Evolutionary conservation across 2,113 vertebrate genomes (phyloP).

Genomic region (Sylvilagus bachmani): DNA sequence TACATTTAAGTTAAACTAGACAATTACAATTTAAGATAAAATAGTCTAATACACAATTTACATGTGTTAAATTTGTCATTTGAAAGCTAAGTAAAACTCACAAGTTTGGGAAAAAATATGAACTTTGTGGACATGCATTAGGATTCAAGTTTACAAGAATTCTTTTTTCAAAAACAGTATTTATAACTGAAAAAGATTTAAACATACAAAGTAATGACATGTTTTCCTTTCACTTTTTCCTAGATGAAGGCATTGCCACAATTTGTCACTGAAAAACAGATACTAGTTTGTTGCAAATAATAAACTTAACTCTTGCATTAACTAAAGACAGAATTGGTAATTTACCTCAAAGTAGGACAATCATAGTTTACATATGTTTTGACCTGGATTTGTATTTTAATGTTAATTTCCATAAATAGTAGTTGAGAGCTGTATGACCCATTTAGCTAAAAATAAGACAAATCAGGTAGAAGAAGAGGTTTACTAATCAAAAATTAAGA

Average conservation of each 20-base stretch:
- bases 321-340: neutral
- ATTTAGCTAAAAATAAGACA: constrained; percentile 43
- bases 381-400: constrained; percentile 44
- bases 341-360: neutral
- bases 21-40: constrained; percentile 78
- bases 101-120: neutral
- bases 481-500: neutral
- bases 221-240: neutral
- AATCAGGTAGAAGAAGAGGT: neutral
- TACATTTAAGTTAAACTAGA: no score
- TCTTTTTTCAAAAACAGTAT: neutral
- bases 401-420: constrained; percentile 18
- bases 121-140: neutral
- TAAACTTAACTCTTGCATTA: neutral
- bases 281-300: neutral
- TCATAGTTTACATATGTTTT: neutral
- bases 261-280: neutral
- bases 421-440: neutral
- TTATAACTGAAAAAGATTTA: neutral
- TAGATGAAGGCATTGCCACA: neutral
- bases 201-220: neutral
- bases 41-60: constrained; percentile 42
- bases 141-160: constrained; percentile 5
- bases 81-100: constrained; percentile 46
- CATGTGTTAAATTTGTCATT: neutral